Evolutionary conservation across 2,888 invertebrate species (phyloP), one percentile per base, ranked within the genome.

Genomic region (Bombylius major): DNA sequence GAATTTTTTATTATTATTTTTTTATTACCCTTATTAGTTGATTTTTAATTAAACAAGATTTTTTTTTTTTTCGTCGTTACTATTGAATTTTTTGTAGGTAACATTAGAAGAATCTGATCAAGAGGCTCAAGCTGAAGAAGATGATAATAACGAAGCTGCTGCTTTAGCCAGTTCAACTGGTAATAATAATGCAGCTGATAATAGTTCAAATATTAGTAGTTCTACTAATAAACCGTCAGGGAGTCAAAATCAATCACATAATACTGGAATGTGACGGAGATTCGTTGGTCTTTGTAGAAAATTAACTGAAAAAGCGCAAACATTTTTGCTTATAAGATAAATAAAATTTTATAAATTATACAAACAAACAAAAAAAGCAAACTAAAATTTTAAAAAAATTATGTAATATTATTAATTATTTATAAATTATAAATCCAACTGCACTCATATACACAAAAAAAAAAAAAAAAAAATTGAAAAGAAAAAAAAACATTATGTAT

Each of bases 211-310:
- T 23, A 23, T 9, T 44, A 13, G 44, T 4, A 13, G 51, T 69
- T 69, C 66, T 69, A 66, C 60, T 60, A 58, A 66, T 64, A 58
- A 72, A 62, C 71, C 73, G 70, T 71, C 72, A 64, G 73, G 75
- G 72, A 68, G 76, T 75, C 69, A 77, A 75, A 67, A 77, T 77
- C 69, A 79, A 75, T 66, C 77, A 69, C 69, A 79, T 76, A 72
- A 80, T 72, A 66, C 80, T 79, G 89, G 89, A 75, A 90, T 90
- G 87, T 90, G 89, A 90, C 89, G 89, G 88, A 89, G 88, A 86
- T 84, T 89, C 79, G 81, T 87, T 76, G 87, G 88, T 80, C 84
- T 89, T 78, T 90, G 86, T 79, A 87, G 86, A 80, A 89, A 89
- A 83, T 82, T 90, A 79, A 83, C 87, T 78, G 89, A 89, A 78